Evolutionary conservation across 23 tunicate genomes (phyloP).

Genomic region (Trididemnum clinides): DNA sequence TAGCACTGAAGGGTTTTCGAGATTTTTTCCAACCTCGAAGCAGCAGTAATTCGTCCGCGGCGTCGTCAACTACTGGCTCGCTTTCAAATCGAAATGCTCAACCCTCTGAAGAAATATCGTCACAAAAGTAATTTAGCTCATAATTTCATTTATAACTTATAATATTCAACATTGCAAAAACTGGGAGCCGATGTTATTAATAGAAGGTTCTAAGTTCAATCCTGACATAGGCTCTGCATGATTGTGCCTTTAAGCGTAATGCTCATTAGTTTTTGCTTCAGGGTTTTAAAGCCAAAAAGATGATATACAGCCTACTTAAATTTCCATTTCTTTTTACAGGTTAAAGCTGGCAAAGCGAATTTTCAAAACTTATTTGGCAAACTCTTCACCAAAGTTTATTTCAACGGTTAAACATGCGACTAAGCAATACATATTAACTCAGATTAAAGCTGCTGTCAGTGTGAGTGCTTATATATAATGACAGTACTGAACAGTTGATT

Average conservation of each 20-base stretch:
- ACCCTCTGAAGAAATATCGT: not conserved
- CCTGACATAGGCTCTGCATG: no score
- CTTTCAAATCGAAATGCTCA: constrained; percentile 24
- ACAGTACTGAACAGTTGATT: no score
- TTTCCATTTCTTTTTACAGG: constrained; percentile 40
- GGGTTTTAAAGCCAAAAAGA: no score
- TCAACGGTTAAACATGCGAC: constrained; percentile 59
- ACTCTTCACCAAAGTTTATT: constrained; percentile 20
- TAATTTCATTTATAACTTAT: no score
- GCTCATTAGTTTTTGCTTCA: no score
- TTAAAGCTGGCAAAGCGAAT: constrained; percentile 69
- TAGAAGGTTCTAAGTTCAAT: no score
- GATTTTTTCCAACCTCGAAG: constrained; percentile 72
- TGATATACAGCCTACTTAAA: no score
- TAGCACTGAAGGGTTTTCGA: constrained; percentile 89
- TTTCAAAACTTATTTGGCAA: constrained; percentile 51
- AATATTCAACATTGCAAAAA: no score
- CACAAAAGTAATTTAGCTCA: not conserved
- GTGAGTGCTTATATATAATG: no score
- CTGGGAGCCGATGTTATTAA: no score
- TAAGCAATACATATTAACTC: constrained; percentile 57
- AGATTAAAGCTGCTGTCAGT: constrained; percentile 52
- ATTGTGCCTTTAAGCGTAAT: no score
- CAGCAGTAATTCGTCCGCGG: constrained; percentile 80
- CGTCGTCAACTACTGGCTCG: constrained; percentile 88